A percentile compares a stretch with the other conserved stretches of the same genome.
phyloP scores from a whole-genome alignment of 2,797 vertebrate genomes.

The Percopsis omiscomaycus region DNA sequence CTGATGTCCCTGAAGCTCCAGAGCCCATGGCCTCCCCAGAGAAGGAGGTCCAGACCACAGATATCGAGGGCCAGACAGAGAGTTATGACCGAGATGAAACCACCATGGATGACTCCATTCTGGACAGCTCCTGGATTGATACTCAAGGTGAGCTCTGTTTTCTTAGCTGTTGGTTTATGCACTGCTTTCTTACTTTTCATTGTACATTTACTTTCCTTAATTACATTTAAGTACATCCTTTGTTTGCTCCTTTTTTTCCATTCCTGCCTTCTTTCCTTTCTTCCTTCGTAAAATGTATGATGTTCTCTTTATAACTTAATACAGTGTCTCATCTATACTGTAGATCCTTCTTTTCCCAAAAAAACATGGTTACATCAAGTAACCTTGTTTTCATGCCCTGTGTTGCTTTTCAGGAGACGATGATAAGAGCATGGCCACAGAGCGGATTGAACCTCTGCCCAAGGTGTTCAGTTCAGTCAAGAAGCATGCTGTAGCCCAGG shows the following conservation, averaged over 20 bases:
- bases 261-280: not conserved
- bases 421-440: slow-evolving; percentile 93
- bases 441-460: slow-evolving; percentile 84
- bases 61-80: slow-evolving; percentile 87
- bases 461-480: slow-evolving; percentile 80
- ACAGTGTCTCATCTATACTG: too few species aligned
- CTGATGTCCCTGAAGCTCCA: slow-evolving; percentile 65
- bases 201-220: not conserved
- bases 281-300: not conserved
- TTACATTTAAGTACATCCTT: not conserved
- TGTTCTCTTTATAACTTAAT: not conserved
- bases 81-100: slow-evolving; percentile 95
- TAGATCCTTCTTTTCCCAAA: not conserved
- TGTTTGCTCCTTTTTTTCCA: not conserved
- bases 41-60: slow-evolving; percentile 68
- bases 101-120: slow-evolving; percentile 95
- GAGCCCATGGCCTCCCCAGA: slow-evolving; percentile 80
- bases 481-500: slow-evolving; percentile 72
- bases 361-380: not conserved
- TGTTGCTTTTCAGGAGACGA: slow-evolving; percentile 82
- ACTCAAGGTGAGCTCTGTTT: slow-evolving; percentile 88
- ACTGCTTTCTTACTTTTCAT: not conserved
- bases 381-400: slow-evolving; percentile 6
- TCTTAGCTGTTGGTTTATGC: not conserved
- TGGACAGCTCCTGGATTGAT: slow-evolving; percentile 98